Evolutionary conservation across 2,113 vertebrate genomes (phyloP).

Genomic region (Scalopus aquaticus): DNA sequence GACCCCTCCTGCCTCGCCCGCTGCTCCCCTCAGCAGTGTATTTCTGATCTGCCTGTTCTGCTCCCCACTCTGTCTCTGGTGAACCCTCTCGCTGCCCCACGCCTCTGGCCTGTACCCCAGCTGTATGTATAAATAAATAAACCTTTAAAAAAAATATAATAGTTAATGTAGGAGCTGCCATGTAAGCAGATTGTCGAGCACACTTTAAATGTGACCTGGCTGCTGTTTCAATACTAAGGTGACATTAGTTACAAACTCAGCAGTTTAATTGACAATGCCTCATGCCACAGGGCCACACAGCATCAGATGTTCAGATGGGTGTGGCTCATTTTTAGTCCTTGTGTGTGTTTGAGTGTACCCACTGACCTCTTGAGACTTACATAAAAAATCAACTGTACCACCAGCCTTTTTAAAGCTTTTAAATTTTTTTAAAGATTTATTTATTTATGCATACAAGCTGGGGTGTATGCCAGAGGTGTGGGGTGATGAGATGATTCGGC

Average conservation of each 20-base stretch:
- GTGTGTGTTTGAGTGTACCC: neutral
- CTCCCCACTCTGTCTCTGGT: too few species aligned
- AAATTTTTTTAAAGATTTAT: too few species aligned
- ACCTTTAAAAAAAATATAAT: neutral
- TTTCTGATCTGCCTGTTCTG: too few species aligned
- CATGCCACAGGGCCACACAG: neutral
- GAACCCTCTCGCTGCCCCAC: too few species aligned
- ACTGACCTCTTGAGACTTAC: neutral
- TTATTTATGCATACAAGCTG: too few species aligned
- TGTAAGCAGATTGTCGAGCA: constrained; percentile 50
- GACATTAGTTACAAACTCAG: constrained; percentile 12
- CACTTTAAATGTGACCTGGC: neutral
- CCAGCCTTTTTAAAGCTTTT: neutral
- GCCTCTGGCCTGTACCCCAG: too few species aligned
- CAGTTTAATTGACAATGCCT: constrained; percentile 49
- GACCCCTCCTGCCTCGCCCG: too few species aligned
- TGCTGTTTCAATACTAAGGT: constrained; percentile 64
- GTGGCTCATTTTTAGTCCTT: too few species aligned
- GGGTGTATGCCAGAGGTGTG: too few species aligned
- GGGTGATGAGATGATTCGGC: too few species aligned
- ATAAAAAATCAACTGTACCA: neutral
- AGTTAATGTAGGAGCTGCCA: neutral
- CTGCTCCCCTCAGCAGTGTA: too few species aligned
- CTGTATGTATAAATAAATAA: too few species aligned
- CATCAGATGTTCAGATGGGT: neutral